Percentiles rank a stretch among this genome's conserved stretches.
Evolutionary conservation across 2,113 vertebrate species (phyloP).

Genomic region (Dendrocopos noguchii): DNA sequence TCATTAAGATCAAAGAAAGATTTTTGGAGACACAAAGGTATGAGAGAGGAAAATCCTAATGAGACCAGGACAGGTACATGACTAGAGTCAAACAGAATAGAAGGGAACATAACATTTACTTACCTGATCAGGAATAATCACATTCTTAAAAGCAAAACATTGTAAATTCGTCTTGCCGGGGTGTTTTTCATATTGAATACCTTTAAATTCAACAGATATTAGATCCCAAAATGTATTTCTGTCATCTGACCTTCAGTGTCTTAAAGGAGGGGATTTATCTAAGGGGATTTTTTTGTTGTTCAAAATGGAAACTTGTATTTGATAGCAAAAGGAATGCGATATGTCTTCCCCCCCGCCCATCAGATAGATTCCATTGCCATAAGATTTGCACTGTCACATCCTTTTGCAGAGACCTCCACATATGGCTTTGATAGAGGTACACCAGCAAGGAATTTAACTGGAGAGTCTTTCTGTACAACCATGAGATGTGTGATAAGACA

Average conservation of each 20-base stretch:
- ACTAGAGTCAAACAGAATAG: not conserved
- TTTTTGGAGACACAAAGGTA: not conserved
- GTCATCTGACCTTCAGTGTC: not conserved
- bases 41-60: not conserved
- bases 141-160: not conserved
- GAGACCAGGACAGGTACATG: not conserved
- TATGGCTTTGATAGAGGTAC: not conserved
- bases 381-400: not conserved
- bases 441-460: not conserved
- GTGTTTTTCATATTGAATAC: not conserved
- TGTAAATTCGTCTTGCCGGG: not conserved
- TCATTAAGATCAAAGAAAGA: not conserved
- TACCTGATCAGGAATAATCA: not conserved
- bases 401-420: not conserved
- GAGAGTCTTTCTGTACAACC: not conserved
- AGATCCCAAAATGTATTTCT: not conserved
- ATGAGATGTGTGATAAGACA: not conserved
- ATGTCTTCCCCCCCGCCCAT: not conserved
- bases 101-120: not conserved
- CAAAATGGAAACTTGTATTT: accelerated
- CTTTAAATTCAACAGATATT: not conserved
- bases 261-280: not conserved
- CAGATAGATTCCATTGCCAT: not conserved
- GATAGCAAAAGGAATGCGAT: not conserved
- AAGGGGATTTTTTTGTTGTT: not conserved